Base-by-base conservation (phyloP, 1,140 invertebrate genomes). In the Lucilia cuprina region DNA sequence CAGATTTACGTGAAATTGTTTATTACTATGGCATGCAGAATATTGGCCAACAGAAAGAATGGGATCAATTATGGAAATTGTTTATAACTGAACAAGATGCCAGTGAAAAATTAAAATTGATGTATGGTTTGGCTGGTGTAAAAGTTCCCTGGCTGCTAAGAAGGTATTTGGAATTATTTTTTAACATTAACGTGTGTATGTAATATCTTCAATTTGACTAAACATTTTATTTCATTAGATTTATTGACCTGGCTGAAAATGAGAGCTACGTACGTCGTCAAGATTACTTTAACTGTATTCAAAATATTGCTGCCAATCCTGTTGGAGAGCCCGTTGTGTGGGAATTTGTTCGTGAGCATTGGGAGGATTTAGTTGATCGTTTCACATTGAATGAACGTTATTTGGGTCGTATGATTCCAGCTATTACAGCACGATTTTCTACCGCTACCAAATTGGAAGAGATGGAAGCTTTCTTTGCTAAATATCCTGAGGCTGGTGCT, bases 401-500 rank as follows among this genome's bases (percentile, higher is more conserved):
- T 84, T 92, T 98, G 7, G 97, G 96, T 2, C 91, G 92, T 35
- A 86, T 97, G 25, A 94, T 98, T 65, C 94, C 94, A 0, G 89
- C 88, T 0, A 94, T 97, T 30, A 95, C 95, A 0, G 90, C 86
- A 25, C 90, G 92, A 0, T 98, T 97, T 87, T 92, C 94, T n/a
- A 95, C 94, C 0, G 89, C 94, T 60, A 87, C 92, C 0, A 94
- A 94, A 88, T 91, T 97, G 0, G 88, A 95, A 87, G 96, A 98
- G 94, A 95, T 98, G 92, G 90, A 95, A 86, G 88, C 89, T 0
- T 97, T 98, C 91, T 98, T 96, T 87, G 88, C 87, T 0, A 93
- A 94, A 85, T 95, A 97, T 89, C 96, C 97, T 0, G 94, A 98
- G n/a, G 96, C 96, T 14, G 97, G 97, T 2, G 96, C 97, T 2